phyloP scores from a whole-genome alignment of 2,113 vertebrate species.

The Tinamus guttatus region DNA sequence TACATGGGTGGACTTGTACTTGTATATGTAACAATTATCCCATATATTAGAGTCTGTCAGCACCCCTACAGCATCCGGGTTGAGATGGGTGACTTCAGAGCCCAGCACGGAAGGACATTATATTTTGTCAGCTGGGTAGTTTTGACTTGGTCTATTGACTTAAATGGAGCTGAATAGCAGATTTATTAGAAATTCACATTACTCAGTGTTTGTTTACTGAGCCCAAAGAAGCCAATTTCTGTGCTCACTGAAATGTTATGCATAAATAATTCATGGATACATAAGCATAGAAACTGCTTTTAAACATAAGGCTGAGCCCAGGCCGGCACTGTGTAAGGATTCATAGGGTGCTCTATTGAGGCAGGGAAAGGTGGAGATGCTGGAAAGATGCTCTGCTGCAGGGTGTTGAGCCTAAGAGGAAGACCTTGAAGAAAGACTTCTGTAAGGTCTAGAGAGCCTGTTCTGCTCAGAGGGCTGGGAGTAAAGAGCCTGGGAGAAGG shows the following conservation, averaged over 20 bases:
- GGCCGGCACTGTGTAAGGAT: rapidly evolving
- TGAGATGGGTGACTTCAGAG: background rate
- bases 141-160: background rate
- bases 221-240: background rate
- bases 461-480: background rate
- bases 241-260: background rate
- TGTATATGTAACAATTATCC: rapidly evolving
- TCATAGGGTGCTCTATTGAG: background rate
- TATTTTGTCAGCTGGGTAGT: rapidly evolving
- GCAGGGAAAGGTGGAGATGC: background rate
- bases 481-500: background rate
- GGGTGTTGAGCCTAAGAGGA: background rate
- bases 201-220: background rate
- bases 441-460: background rate
- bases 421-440: rapidly evolving
- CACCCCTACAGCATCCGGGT: rapidly evolving
- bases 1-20: too few relatives aligned
- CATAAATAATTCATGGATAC: background rate
- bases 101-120: background rate
- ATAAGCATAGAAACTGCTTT: background rate
- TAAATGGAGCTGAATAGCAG: background rate
- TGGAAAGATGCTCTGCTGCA: background rate
- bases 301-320: background rate
- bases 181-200: background rate
- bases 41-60: background rate